These are phyloP conservation scores for zebrafish (Danio rerio) DNA, from an alignment of 2,113 vertebrate genomes.

Conservation along the genomic window GRCz12tu NC_133180.1:45669501-45670000, in stretches of 20 bases:
- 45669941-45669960: constrained; percentile 21
- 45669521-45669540: not conserved
- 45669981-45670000: not conserved
- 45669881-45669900: not conserved
- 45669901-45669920: not conserved
- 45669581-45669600: not conserved
- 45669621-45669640: not conserved
- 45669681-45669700: constrained; percentile 89
- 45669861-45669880: not conserved
- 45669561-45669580: not conserved
- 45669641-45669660: constrained; percentile 4
- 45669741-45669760: constrained; percentile 95
- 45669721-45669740: constrained; percentile 93
- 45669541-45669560: not conserved
- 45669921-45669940: not conserved
- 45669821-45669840: constrained; percentile 89
- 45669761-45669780: constrained; percentile 93
- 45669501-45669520: not conserved
- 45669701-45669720: constrained; percentile 87
- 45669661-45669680: constrained; percentile 88
- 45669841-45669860: constrained; percentile 89
- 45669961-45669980: not conserved
- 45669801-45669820: constrained; percentile 89
- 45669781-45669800: constrained; percentile 94
- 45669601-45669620: not conserved